phyloP scores from a whole-genome alignment of 2,797 vertebrate genomes.

The Catostomus latipinnis region DNA sequence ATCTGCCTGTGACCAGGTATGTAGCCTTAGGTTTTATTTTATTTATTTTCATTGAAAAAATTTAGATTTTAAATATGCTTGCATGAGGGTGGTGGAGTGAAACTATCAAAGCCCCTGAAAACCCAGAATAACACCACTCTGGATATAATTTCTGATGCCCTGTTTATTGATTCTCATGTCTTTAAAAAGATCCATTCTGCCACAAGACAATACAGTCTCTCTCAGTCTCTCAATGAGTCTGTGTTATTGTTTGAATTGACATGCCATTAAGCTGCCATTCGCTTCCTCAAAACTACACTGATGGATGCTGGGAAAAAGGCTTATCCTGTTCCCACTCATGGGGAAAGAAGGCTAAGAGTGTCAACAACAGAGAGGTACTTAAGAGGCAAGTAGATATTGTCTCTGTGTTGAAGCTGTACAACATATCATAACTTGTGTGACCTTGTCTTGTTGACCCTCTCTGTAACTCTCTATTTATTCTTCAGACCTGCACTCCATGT shows the following conservation, averaged over 20 bases:
- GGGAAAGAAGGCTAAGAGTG: conserved; percentile 44
- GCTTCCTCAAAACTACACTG: conserved; percentile 62
- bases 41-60: background rate
- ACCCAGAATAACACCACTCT: background rate
- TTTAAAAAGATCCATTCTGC: conserved; percentile 4
- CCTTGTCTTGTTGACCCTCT: conserved; percentile 9
- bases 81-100: background rate
- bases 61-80: background rate
- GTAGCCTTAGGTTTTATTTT: background rate
- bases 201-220: conserved; percentile 49
- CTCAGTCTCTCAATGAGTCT: conserved; percentile 45
- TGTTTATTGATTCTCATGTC: conserved; percentile 26
- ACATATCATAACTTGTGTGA: conserved; percentile 41
- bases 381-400: conserved; percentile 51
- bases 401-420: conserved; percentile 37
- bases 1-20: background rate
- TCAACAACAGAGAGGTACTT: conserved; percentile 48
- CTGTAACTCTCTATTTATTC: background rate
- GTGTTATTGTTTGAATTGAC: conserved; percentile 59
- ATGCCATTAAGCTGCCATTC: conserved; percentile 25
- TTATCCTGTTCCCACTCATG: conserved; percentile 55
- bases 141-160: conserved; percentile 5
- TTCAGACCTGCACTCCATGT: too few species aligned
- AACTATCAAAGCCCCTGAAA: background rate
- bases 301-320: conserved; percentile 53